Evolutionary conservation across 1,140 invertebrate species (phyloP), one percentile per base, ranked within the genome.

Genomic region (Nebria ingens): DNA sequence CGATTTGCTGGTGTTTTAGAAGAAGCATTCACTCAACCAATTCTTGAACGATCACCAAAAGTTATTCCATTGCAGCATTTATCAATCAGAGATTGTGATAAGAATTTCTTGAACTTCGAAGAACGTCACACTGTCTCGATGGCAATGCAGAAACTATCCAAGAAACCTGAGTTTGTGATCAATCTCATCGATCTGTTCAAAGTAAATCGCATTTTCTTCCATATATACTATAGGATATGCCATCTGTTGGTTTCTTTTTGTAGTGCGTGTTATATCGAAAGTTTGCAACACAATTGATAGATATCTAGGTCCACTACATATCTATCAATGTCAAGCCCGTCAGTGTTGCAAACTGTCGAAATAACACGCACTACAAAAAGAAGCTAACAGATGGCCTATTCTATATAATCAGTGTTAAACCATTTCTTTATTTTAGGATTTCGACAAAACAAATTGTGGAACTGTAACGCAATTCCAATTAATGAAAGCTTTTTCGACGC

Each of bases 61-160:
- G 67, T 84, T 20, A 69, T 76, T 40, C 84, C 84, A 0, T 60
- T 83, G 1, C 76, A 80, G 52, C 82, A 85, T 62, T 64, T 83
- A 45, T 80, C 83, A 19, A 76, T 77, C 19, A 64, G 73, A 56
- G 79, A 81, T 60, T 71, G 75, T 59, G 68, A 75, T 13, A 72
- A 74, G 25, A 82, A 80, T 59, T 85, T 83, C 73, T 74, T 87
- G 4, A 83, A 83, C 71, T 85, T 80, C 61, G 81, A 85, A 40
- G 82, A 87, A 68, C 68, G 84, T 15, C 70, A 70, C 22, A 68
- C 73, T 11, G 71, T 82, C 12, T 76, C 78, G 1, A 67, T 71
- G 21, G 81, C 80, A 1, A 69, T 87, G 52, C 72, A 79, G 61
- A 84, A 84, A 61, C 67, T 86, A 2, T 73, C 79, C 4, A 75